Evolutionary conservation across 2,113 vertebrate genomes (phyloP).

Genomic region (Petrocephalus zakoni): DNA sequence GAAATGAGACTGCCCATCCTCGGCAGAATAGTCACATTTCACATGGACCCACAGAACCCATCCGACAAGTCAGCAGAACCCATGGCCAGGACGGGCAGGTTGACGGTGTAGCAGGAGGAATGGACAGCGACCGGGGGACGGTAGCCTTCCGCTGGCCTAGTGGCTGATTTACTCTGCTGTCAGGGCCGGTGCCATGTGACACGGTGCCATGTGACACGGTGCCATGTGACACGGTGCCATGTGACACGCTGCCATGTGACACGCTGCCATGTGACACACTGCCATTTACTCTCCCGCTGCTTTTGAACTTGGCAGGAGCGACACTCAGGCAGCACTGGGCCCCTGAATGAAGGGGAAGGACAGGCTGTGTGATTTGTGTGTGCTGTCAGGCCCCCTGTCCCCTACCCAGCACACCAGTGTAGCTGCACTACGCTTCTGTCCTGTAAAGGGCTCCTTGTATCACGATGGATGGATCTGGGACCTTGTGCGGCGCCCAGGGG

Average conservation of each 20-base stretch:
- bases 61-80: background rate
- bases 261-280: constrained; percentile 27
- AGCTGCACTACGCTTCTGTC: constrained; percentile 18
- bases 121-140: background rate
- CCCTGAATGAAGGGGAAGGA: no score
- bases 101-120: background rate
- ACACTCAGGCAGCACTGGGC: constrained; percentile 22
- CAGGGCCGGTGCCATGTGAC: constrained; percentile 34
- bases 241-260: constrained; percentile 31
- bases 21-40: no score
- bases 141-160: background rate
- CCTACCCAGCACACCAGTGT: background rate
- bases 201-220: no score
- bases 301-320: constrained; percentile 38
- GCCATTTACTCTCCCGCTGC: constrained; percentile 31
- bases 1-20: background rate
- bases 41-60: background rate
- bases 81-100: background rate
- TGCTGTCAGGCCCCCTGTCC: constrained; percentile 17
- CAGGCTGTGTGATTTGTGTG: background rate
- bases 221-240: no score
- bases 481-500: background rate
- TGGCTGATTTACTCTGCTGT: constrained; percentile 18
- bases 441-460: constrained; percentile 16
- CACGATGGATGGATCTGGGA: background rate